Percentiles rank a stretch among this genome's conserved stretches.
phyloP scores from a whole-genome alignment of 2,113 vertebrate species.

The Lasiurus borealis region DNA sequence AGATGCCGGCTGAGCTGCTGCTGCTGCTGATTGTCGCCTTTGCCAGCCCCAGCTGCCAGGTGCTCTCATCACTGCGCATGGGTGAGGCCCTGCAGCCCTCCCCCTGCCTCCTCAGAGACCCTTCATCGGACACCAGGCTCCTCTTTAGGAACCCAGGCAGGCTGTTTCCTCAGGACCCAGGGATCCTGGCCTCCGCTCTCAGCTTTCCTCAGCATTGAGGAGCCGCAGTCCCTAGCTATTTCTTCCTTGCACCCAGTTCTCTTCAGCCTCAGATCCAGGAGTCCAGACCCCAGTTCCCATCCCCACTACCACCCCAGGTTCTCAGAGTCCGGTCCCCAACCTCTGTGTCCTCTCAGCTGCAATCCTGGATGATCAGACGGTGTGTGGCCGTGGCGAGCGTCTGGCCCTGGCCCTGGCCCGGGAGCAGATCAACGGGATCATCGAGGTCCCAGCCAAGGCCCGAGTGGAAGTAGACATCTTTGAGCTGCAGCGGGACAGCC shows the following conservation, averaged over 20 bases:
- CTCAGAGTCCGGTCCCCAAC: constrained; percentile 45
- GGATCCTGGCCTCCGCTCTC: background rate
- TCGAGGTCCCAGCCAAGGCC: constrained; percentile 90
- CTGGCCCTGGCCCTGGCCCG: constrained; percentile 93
- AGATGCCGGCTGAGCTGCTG: constrained; percentile 98
- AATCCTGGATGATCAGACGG: constrained; percentile 91
- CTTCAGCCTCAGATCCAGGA: background rate
- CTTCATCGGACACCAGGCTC: background rate
- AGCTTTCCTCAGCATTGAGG: background rate
- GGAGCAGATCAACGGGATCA: constrained; percentile 93
- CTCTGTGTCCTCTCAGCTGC: constrained; percentile 78
- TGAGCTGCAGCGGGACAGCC: constrained; percentile 93
- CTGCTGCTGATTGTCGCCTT: constrained; percentile 94
- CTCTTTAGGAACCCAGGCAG: background rate
- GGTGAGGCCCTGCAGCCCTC: constrained; percentile 87
- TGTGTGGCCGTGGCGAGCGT: constrained; percentile 92
- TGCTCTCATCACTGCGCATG: constrained; percentile 95
- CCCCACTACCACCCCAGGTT: background rate
- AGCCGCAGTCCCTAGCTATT: background rate
- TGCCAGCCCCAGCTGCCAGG: constrained; percentile 89
- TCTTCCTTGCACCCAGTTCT: background rate
- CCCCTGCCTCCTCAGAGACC: constrained; percentile 41
- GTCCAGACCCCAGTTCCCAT: background rate
- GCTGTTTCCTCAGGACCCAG: background rate
- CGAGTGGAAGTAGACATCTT: constrained; percentile 95